Conservation (phyloP, 2,888 invertebrate genomes). For the Tryphoninae sp. region DNA sequence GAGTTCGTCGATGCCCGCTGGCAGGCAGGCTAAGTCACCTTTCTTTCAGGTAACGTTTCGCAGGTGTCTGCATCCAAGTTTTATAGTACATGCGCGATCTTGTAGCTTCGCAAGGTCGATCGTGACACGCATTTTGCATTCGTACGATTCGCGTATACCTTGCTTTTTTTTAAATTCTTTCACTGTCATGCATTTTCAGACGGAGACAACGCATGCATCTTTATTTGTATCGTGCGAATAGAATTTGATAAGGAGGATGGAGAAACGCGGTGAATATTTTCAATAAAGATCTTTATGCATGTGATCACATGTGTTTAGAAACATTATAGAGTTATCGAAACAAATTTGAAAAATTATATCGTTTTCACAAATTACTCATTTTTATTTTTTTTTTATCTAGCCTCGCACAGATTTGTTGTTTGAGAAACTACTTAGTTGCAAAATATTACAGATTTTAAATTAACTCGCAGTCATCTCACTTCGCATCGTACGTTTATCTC, state of each 20-base stretch:
- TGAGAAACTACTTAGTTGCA: too few species aligned
- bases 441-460: background rate
- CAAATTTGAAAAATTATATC: background rate
- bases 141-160: background rate
- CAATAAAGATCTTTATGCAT: too few species aligned
- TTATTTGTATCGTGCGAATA: background rate
- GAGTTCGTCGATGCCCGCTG: constrained; percentile 47
- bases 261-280: background rate
- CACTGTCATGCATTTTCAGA: background rate
- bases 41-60: constrained; percentile 53
- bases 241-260: background rate
- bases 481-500: constrained; percentile 16
- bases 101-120: constrained; percentile 28
- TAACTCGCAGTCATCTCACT: background rate
- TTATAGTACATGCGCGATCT: constrained; percentile 12
- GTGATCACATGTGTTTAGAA: too few species aligned
- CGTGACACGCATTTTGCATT: constrained; percentile 10
- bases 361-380: background rate
- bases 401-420: too few species aligned
- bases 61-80: constrained; percentile 56
- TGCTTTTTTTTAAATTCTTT: background rate
- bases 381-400: background rate
- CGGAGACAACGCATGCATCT: background rate
- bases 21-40: constrained; percentile 41
- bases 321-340: too few species aligned